Evolutionary conservation across 2,113 vertebrate species (phyloP).

Genomic region (Bufo gargarizans): DNA sequence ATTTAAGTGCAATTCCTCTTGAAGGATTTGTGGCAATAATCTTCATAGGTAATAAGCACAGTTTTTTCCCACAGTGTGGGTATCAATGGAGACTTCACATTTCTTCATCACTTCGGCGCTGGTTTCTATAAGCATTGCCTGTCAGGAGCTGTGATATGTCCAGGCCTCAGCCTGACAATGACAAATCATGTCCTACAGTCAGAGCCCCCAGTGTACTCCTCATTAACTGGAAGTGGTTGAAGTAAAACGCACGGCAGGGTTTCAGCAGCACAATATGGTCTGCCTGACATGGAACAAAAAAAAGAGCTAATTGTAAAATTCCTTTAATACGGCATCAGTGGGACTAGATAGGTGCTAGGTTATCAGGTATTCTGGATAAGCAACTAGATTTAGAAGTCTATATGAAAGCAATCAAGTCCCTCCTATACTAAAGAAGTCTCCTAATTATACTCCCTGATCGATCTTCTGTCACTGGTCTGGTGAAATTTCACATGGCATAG

Average conservation of each 20-base stretch:
- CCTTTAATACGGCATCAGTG: background rate
- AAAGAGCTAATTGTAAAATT: background rate
- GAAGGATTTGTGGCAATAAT: constrained; percentile 9
- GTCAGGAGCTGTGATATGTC: background rate
- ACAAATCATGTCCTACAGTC: constrained; percentile 6
- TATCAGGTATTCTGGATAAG: too few relatives aligned
- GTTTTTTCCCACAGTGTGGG: background rate
- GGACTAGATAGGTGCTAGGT: too few relatives aligned
- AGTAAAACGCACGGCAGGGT: background rate
- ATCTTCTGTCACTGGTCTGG: too few relatives aligned
- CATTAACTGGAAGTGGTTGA: background rate
- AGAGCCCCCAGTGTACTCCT: background rate
- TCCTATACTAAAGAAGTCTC: too few relatives aligned
- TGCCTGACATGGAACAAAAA: background rate
- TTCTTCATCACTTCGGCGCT: background rate
- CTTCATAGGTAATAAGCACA: background rate
- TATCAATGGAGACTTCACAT: background rate
- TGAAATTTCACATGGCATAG: too few relatives aligned
- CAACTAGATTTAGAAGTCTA: too few relatives aligned
- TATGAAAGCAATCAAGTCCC: too few relatives aligned
- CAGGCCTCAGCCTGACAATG: constrained; percentile 10
- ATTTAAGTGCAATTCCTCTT: background rate
- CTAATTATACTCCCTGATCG: too few relatives aligned
- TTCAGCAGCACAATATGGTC: background rate
- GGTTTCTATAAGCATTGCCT: background rate